phyloP scores from a whole-genome alignment of 1,140 invertebrate genomes.

The Ctenoplectra terminalis region DNA sequence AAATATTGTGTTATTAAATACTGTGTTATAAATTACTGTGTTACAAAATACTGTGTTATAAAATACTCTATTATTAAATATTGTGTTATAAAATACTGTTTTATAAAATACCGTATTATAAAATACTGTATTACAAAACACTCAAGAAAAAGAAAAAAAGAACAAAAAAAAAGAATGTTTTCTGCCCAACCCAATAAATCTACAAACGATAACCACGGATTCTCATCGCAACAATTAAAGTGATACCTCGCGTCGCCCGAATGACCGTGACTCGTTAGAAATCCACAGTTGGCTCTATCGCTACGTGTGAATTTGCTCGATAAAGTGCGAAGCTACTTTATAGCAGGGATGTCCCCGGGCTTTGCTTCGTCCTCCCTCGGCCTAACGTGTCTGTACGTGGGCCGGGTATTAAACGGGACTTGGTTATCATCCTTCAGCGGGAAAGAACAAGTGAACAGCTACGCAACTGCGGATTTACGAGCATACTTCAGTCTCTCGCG shows the following conservation, averaged over 20 bases:
- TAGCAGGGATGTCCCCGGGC: conserved; percentile 6
- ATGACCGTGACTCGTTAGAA: conserved; percentile 62
- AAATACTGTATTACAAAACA: too few relatives aligned
- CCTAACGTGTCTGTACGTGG: conserved; percentile 53
- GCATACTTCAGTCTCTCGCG: conserved; percentile 10
- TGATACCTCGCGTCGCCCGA: conserved; percentile 47
- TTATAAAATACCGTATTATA: too few relatives aligned
- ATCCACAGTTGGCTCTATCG: conserved; percentile 46
- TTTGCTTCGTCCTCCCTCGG: conserved; percentile 3
- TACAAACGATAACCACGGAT: conserved; percentile 26
- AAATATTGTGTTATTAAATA: too few relatives aligned
- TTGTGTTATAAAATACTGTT: too few relatives aligned
- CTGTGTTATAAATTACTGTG: too few relatives aligned
- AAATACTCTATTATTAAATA: too few relatives aligned
- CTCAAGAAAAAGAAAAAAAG: too few relatives aligned
- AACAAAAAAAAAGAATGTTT: too few relatives aligned
- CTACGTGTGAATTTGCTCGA: conserved; percentile 61
- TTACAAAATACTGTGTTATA: too few relatives aligned
- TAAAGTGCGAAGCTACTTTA: conserved; percentile 54
- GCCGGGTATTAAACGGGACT: conserved; percentile 44
- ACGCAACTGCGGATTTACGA: conserved; percentile 44
- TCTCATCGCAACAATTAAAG: conserved; percentile 49
- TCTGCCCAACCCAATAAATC: too few relatives aligned
- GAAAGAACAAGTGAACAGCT: conserved; percentile 2
- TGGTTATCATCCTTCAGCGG: conserved; percentile 56